A percentile compares a stretch with the other conserved stretches of the same genome.
These are phyloP conservation scores for Petrolisthes manimaculis DNA, from an alignment of 2,888 invertebrate species.

Conservation along the genomic window DNA sequence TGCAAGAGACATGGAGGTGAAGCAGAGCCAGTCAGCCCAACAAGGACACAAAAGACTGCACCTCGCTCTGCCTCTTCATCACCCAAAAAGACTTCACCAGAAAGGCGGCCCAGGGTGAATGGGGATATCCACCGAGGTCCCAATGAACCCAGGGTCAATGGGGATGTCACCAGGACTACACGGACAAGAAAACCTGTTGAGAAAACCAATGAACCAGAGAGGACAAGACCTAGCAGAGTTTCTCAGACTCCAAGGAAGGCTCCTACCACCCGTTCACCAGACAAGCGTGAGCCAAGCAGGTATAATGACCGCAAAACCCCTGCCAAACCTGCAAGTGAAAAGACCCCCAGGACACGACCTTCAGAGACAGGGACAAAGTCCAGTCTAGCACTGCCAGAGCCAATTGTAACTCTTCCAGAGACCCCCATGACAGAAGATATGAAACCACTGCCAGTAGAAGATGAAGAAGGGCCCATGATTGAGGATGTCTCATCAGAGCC, in stretches of 20 bases:
- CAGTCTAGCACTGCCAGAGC: constrained; percentile 17
- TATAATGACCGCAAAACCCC: constrained; percentile 35
- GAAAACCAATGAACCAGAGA: constrained; percentile 42
- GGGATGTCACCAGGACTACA: constrained; percentile 40
- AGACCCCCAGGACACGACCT: constrained; percentile 23
- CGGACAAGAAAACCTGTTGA: constrained; percentile 43
- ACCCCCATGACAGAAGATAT: constrained; percentile 65
- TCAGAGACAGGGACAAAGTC: constrained; percentile 23
- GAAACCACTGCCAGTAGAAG: constrained; percentile 51
- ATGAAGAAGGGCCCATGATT: constrained; percentile 43
- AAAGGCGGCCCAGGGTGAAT: constrained; percentile 52
- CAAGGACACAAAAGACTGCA: constrained; percentile 39
- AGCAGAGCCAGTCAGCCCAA: constrained; percentile 40
- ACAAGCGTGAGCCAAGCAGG: constrained; percentile 42
- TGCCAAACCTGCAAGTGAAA: constrained; percentile 13
- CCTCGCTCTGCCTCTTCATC: constrained; percentile 35
- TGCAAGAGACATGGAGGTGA: constrained; percentile 45
- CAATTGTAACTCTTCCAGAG: constrained; percentile 60
- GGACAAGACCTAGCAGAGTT: constrained; percentile 29
- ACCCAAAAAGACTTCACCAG: constrained; percentile 45
- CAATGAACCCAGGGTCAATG: constrained; percentile 46
- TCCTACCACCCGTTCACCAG: constrained; percentile 46
- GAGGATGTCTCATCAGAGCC: constrained; percentile 64
- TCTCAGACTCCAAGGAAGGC: constrained; percentile 48
- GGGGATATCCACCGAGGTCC: constrained; percentile 52